These are phyloP conservation scores for Atherinosoma microstoma DNA, from an alignment of 2,797 vertebrate species.

Conservation along the genomic window DNA sequence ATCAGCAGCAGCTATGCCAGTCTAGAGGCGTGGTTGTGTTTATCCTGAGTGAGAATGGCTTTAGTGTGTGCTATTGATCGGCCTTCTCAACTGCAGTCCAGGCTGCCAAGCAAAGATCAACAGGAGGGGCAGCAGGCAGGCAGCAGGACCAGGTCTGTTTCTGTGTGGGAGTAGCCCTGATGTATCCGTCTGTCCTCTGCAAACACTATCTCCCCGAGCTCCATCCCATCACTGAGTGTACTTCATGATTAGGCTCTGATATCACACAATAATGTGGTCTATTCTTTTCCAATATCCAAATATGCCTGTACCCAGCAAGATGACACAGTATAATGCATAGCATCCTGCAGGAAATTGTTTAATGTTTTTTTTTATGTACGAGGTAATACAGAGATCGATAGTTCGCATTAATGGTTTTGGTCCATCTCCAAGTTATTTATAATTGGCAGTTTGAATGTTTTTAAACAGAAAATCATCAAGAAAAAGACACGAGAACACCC, in stretches of 20 bases:
- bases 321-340: neutral
- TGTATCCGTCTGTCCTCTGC: constrained; percentile 57
- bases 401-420: neutral
- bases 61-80: constrained; percentile 77
- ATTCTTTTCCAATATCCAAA: constrained; percentile 12
- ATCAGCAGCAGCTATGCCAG: constrained; percentile 21
- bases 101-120: constrained; percentile 75
- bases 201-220: constrained; percentile 54
- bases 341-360: constrained; percentile 4
- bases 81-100: constrained; percentile 75
- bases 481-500: neutral
- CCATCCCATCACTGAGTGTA: constrained; percentile 42
- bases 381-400: neutral
- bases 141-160: constrained; percentile 47
- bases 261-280: constrained; percentile 26
- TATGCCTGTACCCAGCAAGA: constrained; percentile 2
- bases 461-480: neutral
- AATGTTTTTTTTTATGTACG: neutral
- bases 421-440: neutral
- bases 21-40: constrained; percentile 71
- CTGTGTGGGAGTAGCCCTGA: constrained; percentile 49
- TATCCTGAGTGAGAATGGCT: constrained; percentile 78
- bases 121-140: constrained; percentile 61
- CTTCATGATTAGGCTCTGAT: constrained; percentile 34
- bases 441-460: neutral